These are phyloP conservation scores for Fopius arisanus DNA, from an alignment of 1,140 invertebrate genomes.

Conservation along the genomic window DNA sequence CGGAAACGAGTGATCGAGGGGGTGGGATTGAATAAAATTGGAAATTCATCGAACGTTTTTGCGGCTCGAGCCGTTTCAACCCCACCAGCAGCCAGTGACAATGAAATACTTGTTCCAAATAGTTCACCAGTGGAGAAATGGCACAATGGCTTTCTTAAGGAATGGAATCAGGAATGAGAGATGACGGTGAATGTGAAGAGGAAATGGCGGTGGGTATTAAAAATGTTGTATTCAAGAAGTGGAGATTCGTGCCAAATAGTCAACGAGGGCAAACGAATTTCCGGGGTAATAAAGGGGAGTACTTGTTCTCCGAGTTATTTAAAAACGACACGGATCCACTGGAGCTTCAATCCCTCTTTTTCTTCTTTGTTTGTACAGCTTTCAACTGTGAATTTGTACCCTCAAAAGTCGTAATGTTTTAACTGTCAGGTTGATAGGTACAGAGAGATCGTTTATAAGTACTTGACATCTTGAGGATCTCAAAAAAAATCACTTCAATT, in stretches of 20 bases:
- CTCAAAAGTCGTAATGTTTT: neutral
- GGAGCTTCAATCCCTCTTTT: neutral
- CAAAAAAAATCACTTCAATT: too few relatives aligned
- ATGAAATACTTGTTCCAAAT: constrained; percentile 36
- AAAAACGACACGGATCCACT: neutral
- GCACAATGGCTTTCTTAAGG: neutral
- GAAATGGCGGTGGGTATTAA: neutral
- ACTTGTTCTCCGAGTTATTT: constrained; percentile 3
- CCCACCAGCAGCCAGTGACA: neutral
- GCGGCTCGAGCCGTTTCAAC: neutral
- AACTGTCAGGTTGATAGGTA: constrained; percentile 1
- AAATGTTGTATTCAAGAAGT: neutral
- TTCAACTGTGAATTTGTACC: neutral
- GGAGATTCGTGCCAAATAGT: neutral
- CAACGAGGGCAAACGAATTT: neutral
- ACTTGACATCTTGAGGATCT: neutral
- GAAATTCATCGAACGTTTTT: constrained; percentile 31
- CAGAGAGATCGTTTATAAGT: neutral
- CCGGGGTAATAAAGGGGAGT: neutral
- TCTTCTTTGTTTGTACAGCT: neutral
- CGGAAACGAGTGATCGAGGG: constrained; percentile 23
- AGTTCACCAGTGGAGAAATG: neutral
- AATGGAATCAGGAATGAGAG: neutral
- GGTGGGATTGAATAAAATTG: constrained; percentile 20
- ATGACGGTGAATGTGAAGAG: neutral